Base-by-base conservation (phyloP, 2,113 vertebrate genomes). In the Coptodon rendalli region DNA sequence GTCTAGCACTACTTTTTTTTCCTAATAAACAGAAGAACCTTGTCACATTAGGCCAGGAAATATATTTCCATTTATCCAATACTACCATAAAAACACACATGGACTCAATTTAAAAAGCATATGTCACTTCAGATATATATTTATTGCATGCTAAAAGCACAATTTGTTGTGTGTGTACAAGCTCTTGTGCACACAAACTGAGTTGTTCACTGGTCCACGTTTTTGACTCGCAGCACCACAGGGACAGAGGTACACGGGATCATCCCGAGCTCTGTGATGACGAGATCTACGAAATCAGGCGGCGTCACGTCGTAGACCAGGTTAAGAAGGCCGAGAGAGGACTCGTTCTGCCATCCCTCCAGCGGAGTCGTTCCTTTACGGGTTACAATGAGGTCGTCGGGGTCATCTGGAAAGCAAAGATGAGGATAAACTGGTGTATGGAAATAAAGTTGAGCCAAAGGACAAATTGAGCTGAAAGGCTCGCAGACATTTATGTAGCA, bases 211-310 rank as follows among this genome's bases (percentile, higher is more conserved):
- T 97, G 98, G 94, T 99, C 98, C 91, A 98, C 97, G 0, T 96
- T 99, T 95, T 99, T 99, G 78, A 99, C 98, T 22, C 98, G 97
- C 34, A 99, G 97, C 80, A 99, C 98, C 5, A 99, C 99, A 3
- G 99, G 99, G 50, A 99, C 99, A 0, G 99, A 99, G 45, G 98
- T 99, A 95, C 99, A 99, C 7, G 99, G 99, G 89, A 99, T 99
- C 98, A 99, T 99, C 61, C 99, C 99, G 92, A 99, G 94, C 87
- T 99, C 99, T 0, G 99, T 99, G 97, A 99, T 99, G 92, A 99
- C 99, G 87, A 99, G 95, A 63, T 99, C 99, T 90, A 99, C 99
- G 9, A 99, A 97, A 78, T 99, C 98, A 2, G 98, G 98, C 0
- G 99, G 98, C 0, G 99, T 99, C 81, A 99, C 98, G 0, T 99